Percentiles rank a stretch among this genome's conserved stretches.
phyloP scores from a whole-genome alignment of 2,797 vertebrate species.

The Parauchenoglanis punctatus region DNA sequence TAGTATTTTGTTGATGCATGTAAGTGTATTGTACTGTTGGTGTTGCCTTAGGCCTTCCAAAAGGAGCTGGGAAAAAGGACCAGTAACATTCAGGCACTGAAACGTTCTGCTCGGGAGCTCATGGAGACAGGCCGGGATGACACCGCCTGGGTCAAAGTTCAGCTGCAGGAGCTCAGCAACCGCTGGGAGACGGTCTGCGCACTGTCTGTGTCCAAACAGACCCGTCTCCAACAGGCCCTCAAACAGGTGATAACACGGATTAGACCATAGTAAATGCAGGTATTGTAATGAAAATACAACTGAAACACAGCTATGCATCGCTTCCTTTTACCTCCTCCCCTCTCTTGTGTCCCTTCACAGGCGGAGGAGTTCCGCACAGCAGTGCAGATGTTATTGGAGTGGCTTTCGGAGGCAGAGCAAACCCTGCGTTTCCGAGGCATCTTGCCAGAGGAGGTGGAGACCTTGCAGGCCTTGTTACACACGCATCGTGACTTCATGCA shows the following conservation, averaged over 20 bases:
- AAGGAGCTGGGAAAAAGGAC: conserved; percentile 97
- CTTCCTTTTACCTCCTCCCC: neutral
- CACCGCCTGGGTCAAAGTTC: conserved; percentile 96
- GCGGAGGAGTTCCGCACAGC: conserved; percentile 94
- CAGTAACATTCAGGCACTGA: conserved; percentile 89
- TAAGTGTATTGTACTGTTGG: neutral
- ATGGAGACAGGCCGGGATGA: conserved; percentile 93
- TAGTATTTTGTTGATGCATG: neutral
- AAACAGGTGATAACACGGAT: conserved; percentile 82
- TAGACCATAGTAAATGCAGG: neutral
- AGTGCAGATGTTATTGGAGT: conserved; percentile 92
- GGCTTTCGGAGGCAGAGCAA: conserved; percentile 97
- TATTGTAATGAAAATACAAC: neutral
- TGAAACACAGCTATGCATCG: neutral
- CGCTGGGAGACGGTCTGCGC: conserved; percentile 97
- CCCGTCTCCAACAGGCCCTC: conserved; percentile 89
- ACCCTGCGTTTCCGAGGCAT: conserved; percentile 94
- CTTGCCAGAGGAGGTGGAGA: conserved; percentile 91
- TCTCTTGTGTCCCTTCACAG: conserved; percentile 65
- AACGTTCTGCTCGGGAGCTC: conserved; percentile 93
- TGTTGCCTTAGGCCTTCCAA: conserved; percentile 85
- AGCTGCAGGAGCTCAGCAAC: conserved; percentile 95
- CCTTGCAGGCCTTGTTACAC: conserved; percentile 87
- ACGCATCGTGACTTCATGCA: conserved; percentile 94
- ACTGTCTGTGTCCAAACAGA: conserved; percentile 93